Percentiles rank a stretch among this genome's conserved stretches.
Conservation (phyloP, 2,888 invertebrate species). For the Latheticus oryzae region DNA sequence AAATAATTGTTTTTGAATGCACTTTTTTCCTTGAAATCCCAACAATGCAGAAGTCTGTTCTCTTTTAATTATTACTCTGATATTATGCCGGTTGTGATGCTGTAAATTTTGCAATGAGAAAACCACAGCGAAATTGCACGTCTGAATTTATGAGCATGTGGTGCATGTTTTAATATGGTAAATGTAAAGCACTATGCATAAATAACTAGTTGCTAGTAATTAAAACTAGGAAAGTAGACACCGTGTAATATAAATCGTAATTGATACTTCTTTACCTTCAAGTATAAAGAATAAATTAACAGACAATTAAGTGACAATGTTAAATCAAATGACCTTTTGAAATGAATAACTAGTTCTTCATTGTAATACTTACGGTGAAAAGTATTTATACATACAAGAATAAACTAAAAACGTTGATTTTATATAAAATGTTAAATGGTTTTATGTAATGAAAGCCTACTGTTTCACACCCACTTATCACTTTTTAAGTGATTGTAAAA, state of each 20-base stretch:
- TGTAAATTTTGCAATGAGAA: slow-evolving; percentile 57
- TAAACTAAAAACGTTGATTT: neutral
- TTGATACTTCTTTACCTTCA: slow-evolving; percentile 32
- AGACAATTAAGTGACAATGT: slow-evolving; percentile 4
- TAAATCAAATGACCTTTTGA: neutral
- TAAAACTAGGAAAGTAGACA: slow-evolving; percentile 50
- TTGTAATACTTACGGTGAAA: too few species aligned
- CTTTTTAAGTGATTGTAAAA: too few species aligned
- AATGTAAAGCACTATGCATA: slow-evolving; percentile 57
- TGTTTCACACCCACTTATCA: slow-evolving; percentile 6
- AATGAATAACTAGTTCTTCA: too few species aligned
- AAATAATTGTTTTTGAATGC: neutral
- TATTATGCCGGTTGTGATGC: slow-evolving; percentile 35
- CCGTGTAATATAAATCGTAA: slow-evolving; percentile 29
- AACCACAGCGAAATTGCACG: slow-evolving; percentile 59
- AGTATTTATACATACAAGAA: too few species aligned
- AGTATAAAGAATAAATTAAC: slow-evolving; percentile 13
- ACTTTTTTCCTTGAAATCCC: neutral
- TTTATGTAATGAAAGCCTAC: neutral
- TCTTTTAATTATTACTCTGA: slow-evolving; percentile 19
- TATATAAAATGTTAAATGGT: too few species aligned
- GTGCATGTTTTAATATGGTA: slow-evolving; percentile 58
- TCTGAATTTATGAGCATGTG: slow-evolving; percentile 56
- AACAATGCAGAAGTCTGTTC: too few species aligned
- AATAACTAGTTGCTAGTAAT: slow-evolving; percentile 58